phyloP scores from a whole-genome alignment of 2,797 vertebrate species.

The Borostomias antarcticus region DNA sequence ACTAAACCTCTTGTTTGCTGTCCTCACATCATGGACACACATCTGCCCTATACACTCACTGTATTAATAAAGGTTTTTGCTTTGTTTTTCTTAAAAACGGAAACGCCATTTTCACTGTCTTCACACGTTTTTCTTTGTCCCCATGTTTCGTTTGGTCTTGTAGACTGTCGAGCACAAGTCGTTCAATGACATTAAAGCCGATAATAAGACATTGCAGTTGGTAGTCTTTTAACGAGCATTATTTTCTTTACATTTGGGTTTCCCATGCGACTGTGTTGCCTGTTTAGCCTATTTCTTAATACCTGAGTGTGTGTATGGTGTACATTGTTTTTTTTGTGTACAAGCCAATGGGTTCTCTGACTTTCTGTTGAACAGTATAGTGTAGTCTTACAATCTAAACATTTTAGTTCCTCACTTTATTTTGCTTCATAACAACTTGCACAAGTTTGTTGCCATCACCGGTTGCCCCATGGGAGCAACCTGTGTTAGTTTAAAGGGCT shows the following conservation, averaged over 20 bases:
- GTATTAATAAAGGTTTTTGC: too few species aligned
- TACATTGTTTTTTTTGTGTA: conserved; percentile 27
- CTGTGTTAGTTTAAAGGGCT: conserved; percentile 31
- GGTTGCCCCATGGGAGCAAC: conserved; percentile 19
- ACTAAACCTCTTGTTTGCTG: conserved; percentile 9
- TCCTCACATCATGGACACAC: background rate
- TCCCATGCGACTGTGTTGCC: background rate
- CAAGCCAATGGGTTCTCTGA: conserved; percentile 17
- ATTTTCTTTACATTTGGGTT: background rate
- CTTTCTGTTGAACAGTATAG: conserved; percentile 30
- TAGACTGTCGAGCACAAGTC: background rate
- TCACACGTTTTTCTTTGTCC: background rate
- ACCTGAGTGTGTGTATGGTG: background rate
- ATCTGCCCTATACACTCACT: too few species aligned
- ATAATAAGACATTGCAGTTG: conserved; percentile 10
- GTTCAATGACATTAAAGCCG: conserved; percentile 16
- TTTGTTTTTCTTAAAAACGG: conserved; percentile 1
- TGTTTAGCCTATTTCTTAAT: background rate
- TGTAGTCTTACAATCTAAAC: conserved; percentile 18
- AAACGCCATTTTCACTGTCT: conserved; percentile 10
- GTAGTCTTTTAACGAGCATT: background rate
- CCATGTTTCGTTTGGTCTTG: conserved; percentile 2
- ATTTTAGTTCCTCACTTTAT: conserved; percentile 6
- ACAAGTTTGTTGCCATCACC: conserved; percentile 26
- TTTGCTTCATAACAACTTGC: conserved; percentile 14